Percentiles rank a stretch among this genome's conserved stretches.
phyloP scores from a whole-genome alignment of 2,888 invertebrate genomes.

The Diaperis boleti region DNA sequence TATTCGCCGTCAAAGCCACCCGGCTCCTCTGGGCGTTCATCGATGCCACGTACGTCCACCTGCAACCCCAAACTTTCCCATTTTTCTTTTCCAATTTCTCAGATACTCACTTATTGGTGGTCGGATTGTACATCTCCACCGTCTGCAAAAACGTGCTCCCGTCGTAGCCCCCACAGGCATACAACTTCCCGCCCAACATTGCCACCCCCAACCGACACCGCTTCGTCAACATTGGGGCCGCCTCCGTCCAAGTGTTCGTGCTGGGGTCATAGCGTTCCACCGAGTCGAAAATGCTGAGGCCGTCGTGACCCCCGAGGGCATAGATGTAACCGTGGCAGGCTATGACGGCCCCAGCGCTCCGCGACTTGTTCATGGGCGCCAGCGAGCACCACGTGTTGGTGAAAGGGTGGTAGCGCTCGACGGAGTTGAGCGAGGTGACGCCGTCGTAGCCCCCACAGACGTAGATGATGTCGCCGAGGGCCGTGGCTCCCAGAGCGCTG shows the following conservation, averaged over 20 bases:
- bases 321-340: slow-evolving; percentile 75
- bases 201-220: slow-evolving; percentile 87
- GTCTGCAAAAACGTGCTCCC: slow-evolving; percentile 85
- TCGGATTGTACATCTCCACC: slow-evolving; percentile 85
- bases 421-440: slow-evolving; percentile 83
- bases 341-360: slow-evolving; percentile 66
- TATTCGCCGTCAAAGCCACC: slow-evolving; percentile 85
- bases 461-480: slow-evolving; percentile 83
- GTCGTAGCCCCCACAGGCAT: slow-evolving; percentile 89
- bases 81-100: not conserved
- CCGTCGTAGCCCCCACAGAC: slow-evolving; percentile 91
- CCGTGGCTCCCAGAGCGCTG: slow-evolving; percentile 85
- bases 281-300: slow-evolving; percentile 87
- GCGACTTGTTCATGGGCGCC: slow-evolving; percentile 77
- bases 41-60: slow-evolving; percentile 81
- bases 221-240: slow-evolving; percentile 83
- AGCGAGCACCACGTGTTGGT: slow-evolving; percentile 81
- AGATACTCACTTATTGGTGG: slow-evolving; percentile 71
- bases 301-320: slow-evolving; percentile 90
- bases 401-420: slow-evolving; percentile 83
- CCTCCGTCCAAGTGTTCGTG: slow-evolving; percentile 78
- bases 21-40: slow-evolving; percentile 88
- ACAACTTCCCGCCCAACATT: slow-evolving; percentile 83
- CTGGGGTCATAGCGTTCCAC: slow-evolving; percentile 85
- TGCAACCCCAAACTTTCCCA: slow-evolving; percentile 50